Evolutionary conservation across 1,140 invertebrate species (phyloP).

Genomic region (Lepidostoma basale): DNA sequence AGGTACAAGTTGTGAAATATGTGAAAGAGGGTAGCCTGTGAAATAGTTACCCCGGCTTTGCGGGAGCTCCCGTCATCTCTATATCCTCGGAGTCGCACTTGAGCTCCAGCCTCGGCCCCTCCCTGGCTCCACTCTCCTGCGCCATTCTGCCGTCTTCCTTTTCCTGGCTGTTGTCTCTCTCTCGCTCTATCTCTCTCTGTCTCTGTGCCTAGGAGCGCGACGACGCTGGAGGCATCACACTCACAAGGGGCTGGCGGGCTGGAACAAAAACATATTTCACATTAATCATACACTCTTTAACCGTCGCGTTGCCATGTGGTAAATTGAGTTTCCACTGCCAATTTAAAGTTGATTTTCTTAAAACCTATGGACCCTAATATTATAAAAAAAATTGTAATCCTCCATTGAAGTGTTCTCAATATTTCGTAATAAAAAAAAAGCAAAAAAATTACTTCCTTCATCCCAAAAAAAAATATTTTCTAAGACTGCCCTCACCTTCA

Average conservation of each 20-base stretch:
- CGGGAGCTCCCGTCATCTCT: conserved; percentile 35
- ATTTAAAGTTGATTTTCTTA: no score
- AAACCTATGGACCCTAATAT: no score
- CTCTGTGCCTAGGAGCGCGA: background rate
- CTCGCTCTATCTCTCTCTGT: background rate
- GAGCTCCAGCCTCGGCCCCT: conserved; percentile 37
- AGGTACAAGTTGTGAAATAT: no score
- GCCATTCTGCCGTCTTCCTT: conserved; percentile 20
- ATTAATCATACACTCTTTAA: background rate
- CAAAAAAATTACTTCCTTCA: no score
- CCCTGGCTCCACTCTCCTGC: conserved; percentile 18
- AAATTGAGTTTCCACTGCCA: no score
- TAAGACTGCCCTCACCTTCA: no score
- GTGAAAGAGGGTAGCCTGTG: background rate
- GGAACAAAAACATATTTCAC: background rate
- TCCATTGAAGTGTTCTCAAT: no score
- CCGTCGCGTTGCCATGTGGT: no score
- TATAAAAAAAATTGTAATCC: no score
- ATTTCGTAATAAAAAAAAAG: no score
- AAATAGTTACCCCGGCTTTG: conserved; percentile 25
- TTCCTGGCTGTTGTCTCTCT: background rate
- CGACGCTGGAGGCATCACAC: conserved; percentile 3
- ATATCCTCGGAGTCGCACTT: conserved; percentile 44
- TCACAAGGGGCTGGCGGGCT: background rate
- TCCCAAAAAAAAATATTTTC: no score